Conservation (phyloP, 2,113 vertebrate genomes). For the Alouatta palliata region DNA sequence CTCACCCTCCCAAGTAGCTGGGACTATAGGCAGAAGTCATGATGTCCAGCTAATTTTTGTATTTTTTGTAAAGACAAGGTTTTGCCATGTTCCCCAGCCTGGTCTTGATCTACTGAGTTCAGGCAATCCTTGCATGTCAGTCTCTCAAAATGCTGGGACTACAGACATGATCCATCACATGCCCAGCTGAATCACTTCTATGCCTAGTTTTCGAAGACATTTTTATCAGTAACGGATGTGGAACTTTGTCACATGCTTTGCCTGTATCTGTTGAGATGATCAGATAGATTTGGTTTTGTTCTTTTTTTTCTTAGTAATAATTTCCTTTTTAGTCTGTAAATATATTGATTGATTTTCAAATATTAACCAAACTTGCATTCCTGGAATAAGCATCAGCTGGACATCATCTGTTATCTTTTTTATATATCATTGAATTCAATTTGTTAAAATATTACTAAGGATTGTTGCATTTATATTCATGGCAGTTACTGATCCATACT, state of each 20-base stretch:
- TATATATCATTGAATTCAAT: not conserved
- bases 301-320: not conserved
- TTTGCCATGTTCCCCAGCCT: not conserved
- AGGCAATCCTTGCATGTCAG: not conserved
- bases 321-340: not conserved
- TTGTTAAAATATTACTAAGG: not conserved
- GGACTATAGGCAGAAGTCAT: not conserved
- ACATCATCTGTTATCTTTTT: not conserved
- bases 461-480: not conserved
- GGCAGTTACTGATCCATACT: not conserved
- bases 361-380: not conserved
- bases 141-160: too few relatives aligned
- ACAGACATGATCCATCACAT: too few relatives aligned
- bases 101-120: not conserved
- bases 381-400: not conserved
- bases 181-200: not conserved
- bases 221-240: not conserved
- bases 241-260: not conserved
- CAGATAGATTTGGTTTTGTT: not conserved
- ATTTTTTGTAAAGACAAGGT: not conserved
- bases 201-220: not conserved
- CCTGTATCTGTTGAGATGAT: not conserved
- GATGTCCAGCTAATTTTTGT: not conserved
- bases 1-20: not conserved
- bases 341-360: not conserved